A percentile compares a stretch with the other conserved stretches of the same genome.
These are phyloP conservation scores for Campaea margaritaria DNA, from an alignment of 2,888 invertebrate species.

Conservation along the genomic window DNA sequence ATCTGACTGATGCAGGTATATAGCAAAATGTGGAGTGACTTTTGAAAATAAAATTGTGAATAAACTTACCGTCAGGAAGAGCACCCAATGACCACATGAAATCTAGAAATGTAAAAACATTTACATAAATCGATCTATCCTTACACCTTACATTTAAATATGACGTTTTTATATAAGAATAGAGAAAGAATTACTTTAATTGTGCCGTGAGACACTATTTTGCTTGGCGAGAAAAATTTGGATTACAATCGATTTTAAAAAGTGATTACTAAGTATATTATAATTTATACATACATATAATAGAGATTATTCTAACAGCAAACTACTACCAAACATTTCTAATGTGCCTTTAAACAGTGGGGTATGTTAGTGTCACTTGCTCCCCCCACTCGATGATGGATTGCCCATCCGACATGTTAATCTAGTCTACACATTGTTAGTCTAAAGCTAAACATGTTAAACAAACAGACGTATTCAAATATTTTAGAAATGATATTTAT, in stretches of 20 bases:
- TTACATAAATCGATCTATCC: slow-evolving; percentile 84
- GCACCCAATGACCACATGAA: slow-evolving; percentile 99
- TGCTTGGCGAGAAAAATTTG: slow-evolving; percentile 79
- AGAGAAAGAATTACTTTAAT: slow-evolving; percentile 52
- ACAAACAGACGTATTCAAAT: slow-evolving; percentile 83
- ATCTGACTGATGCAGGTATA: slow-evolving; percentile 62
- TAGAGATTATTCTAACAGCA: slow-evolving; percentile 66
- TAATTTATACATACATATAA: slow-evolving; percentile 65
- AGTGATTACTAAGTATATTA: slow-evolving; percentile 59
- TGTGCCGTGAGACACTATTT: slow-evolving; percentile 84
- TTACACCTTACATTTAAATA: slow-evolving; percentile 75
- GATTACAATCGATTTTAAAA: slow-evolving; percentile 57
- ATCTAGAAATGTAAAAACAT: slow-evolving; percentile 92
- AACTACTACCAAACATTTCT: slow-evolving; percentile 70
- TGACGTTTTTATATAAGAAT: slow-evolving; percentile 60
- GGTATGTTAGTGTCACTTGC: slow-evolving; percentile 75
- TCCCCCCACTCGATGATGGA: slow-evolving; percentile 59
- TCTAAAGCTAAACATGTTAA: slow-evolving; percentile 85
- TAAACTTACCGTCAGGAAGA: slow-evolving; percentile 97
- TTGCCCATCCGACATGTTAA: slow-evolving; percentile 71
- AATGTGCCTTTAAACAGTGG: slow-evolving; percentile 66
- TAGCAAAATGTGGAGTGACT: slow-evolving; percentile 62
- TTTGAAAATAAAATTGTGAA: slow-evolving; percentile 69
- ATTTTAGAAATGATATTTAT: slow-evolving; percentile 83
- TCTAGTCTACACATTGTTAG: slow-evolving; percentile 83